phyloP scores from a whole-genome alignment of 1,140 invertebrate species.

The Melanaphis sacchari region DNA sequence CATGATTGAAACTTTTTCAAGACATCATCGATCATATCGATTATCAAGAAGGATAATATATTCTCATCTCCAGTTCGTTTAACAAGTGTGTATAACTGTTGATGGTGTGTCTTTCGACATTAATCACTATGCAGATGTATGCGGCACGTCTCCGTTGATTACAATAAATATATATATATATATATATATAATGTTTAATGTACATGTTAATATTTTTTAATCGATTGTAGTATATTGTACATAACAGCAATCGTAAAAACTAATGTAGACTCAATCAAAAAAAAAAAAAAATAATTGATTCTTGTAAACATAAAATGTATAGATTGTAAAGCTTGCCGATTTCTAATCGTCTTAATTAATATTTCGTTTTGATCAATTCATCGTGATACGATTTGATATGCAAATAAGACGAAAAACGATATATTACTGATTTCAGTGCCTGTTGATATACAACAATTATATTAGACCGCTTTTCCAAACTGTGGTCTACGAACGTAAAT shows the following conservation, averaged over 20 bases:
- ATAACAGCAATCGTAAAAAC: background rate
- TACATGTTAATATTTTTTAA: background rate
- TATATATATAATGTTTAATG: background rate
- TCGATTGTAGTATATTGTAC: background rate
- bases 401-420: background rate
- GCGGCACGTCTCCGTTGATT: background rate
- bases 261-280: background rate
- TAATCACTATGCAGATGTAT: slow-evolving; percentile 8
- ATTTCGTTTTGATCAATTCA: background rate
- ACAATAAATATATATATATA: no score
- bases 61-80: background rate
- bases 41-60: background rate
- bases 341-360: background rate
- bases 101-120: slow-evolving; percentile 5
- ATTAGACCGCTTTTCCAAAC: no score
- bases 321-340: background rate
- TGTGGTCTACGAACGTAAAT: no score
- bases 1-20: background rate
- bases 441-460: background rate
- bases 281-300: background rate
- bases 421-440: background rate
- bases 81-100: background rate
- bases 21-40: background rate
- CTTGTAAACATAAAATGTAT: background rate
- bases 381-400: background rate